phyloP scores from a whole-genome alignment of 2,113 vertebrate genomes.

The Verasper variegatus region DNA sequence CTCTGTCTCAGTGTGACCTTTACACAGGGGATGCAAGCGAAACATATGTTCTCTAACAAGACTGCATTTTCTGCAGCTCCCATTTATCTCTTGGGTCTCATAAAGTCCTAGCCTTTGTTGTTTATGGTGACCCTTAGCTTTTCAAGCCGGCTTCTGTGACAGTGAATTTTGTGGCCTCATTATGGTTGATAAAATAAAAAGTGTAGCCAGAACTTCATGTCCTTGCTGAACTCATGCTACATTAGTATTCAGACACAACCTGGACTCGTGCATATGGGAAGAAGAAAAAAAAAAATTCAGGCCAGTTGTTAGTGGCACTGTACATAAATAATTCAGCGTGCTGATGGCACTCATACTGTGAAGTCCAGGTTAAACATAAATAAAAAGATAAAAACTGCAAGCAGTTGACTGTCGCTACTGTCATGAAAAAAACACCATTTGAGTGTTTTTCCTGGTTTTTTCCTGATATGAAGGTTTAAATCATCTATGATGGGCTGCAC shows the following conservation, averaged over 20 bases:
- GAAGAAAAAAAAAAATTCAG: slow-evolving; percentile 38
- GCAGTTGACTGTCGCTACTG: not conserved
- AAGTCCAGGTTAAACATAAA: slow-evolving; percentile 44
- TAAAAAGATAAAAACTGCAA: slow-evolving; percentile 24
- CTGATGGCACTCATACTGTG: slow-evolving; percentile 30
- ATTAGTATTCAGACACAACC: slow-evolving; percentile 42
- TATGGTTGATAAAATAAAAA: slow-evolving; percentile 65
- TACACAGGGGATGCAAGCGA: slow-evolving; percentile 59
- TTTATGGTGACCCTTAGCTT: slow-evolving; percentile 73
- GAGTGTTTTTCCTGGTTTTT: slow-evolving; percentile 6
- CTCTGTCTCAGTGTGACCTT: slow-evolving; percentile 77
- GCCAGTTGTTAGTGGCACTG: slow-evolving; percentile 43
- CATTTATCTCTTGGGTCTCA: slow-evolving; percentile 67
- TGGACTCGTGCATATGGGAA: slow-evolving; percentile 19
- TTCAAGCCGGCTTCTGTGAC: slow-evolving; percentile 53
- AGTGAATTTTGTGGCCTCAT: slow-evolving; percentile 56
- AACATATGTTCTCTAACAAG: slow-evolving; percentile 75
- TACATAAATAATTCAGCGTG: slow-evolving; percentile 64
- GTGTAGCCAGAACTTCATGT: slow-evolving; percentile 47
- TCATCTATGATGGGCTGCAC: not conserved
- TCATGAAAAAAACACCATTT: slow-evolving; percentile 1
- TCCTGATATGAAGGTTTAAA: slow-evolving; percentile 10
- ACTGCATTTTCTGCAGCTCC: slow-evolving; percentile 57
- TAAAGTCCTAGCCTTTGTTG: slow-evolving; percentile 68
- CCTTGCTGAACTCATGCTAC: slow-evolving; percentile 36